Evolutionary conservation across 2,888 invertebrate genomes (phyloP).

Genomic region (Metallyticus violacea): DNA sequence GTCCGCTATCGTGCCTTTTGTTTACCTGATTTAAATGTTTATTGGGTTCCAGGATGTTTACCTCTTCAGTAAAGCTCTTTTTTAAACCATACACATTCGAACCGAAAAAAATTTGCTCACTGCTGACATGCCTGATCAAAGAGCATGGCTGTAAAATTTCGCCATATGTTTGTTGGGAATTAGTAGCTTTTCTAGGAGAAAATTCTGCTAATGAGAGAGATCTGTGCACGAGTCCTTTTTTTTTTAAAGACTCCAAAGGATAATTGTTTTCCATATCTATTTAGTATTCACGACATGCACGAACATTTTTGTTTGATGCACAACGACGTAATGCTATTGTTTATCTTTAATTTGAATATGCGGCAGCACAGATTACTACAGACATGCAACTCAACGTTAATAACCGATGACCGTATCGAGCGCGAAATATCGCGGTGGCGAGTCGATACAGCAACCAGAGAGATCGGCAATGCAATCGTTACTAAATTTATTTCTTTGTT

Average conservation of each 20-base stretch:
- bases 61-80: background rate
- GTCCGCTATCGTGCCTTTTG: background rate
- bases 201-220: background rate
- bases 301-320: no score
- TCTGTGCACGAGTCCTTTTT: background rate
- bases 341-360: no score
- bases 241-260: background rate
- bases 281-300: no score
- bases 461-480: no score
- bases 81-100: background rate
- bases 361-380: no score
- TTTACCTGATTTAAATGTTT: background rate
- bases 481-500: no score
- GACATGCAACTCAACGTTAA: no score
- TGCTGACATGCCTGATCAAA: background rate
- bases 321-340: no score
- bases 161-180: background rate
- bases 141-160: background rate
- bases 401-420: no score
- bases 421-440: no score
- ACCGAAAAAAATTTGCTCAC: background rate
- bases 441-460: no score
- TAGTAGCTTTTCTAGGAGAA: background rate
- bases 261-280: background rate
- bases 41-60: background rate